These are phyloP conservation scores for Coleophora deauratella DNA, from an alignment of 2,888 invertebrate species.

Conservation along the genomic window DNA sequence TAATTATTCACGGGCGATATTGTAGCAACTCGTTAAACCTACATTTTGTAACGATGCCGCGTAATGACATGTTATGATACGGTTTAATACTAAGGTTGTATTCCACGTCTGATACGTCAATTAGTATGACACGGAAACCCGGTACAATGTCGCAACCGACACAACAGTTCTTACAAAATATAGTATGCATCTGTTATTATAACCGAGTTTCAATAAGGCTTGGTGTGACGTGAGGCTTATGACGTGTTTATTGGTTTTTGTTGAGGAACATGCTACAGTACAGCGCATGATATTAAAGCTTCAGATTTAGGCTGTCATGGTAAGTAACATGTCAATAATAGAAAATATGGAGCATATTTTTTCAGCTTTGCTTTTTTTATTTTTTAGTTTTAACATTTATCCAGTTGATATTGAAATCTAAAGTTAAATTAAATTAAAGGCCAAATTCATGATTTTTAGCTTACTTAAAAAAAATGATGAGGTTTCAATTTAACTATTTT, in stretches of 20 bases:
- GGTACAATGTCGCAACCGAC: background rate
- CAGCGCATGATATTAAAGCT: too few species aligned
- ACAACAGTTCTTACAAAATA: background rate
- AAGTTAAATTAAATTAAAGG: too few species aligned
- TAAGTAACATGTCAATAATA: too few species aligned
- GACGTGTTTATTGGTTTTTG: conserved; percentile 1
- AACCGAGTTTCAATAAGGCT: background rate
- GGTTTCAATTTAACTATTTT: too few species aligned
- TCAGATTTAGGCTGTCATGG: too few species aligned
- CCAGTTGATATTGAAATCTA: too few species aligned
- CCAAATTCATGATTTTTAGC: too few species aligned
- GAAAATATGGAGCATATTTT: too few species aligned
- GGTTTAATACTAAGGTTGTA: conserved; percentile 9
- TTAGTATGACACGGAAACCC: conserved; percentile 15
- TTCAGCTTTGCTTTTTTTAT: too few species aligned
- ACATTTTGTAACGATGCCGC: conserved; percentile 13
- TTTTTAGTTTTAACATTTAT: too few species aligned
- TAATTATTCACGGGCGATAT: background rate
- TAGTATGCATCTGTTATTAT: background rate
- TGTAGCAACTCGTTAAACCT: conserved; percentile 6
- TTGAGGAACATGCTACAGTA: background rate
- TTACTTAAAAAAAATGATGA: too few species aligned
- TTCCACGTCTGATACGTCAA: conserved; percentile 21
- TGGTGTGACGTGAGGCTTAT: background rate
- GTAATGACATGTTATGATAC: conserved; percentile 15